These are phyloP conservation scores for Anarsia innoxiella DNA, from an alignment of 2,888 invertebrate species.

Conservation along the genomic window DNA sequence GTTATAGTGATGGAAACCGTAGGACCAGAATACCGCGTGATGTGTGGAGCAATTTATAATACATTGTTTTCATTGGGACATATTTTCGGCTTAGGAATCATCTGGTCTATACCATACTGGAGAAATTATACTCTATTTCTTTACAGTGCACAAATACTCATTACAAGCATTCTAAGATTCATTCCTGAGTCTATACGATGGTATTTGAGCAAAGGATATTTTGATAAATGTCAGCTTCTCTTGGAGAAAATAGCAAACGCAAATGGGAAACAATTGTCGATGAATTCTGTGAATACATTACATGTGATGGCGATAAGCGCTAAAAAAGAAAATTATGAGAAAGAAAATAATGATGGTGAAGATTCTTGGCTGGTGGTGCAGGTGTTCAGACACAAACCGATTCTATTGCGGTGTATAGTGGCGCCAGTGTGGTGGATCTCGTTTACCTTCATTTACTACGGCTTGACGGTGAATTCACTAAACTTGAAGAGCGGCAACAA, in stretches of 20 bases:
- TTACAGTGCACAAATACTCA: conserved; percentile 58
- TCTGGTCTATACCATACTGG: conserved; percentile 82
- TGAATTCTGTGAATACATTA: conserved; percentile 37
- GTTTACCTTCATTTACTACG: conserved; percentile 86
- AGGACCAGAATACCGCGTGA: conserved; percentile 80
- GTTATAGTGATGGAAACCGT: conserved; percentile 82
- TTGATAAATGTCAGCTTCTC: conserved; percentile 77
- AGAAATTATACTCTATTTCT: conserved; percentile 76
- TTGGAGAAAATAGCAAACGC: conserved; percentile 76
- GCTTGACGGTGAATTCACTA: conserved; percentile 84
- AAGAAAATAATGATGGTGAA: conserved; percentile 38
- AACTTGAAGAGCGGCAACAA: conserved; percentile 80
- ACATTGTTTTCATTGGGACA: conserved; percentile 82
- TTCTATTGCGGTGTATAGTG: conserved; percentile 57
- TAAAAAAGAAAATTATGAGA: conserved; percentile 27
- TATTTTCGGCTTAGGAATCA: conserved; percentile 76
- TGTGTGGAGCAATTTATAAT: conserved; percentile 80
- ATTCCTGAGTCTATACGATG: conserved; percentile 81
- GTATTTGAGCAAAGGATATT: conserved; percentile 80
- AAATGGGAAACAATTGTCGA: conserved; percentile 61
- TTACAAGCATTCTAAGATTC: conserved; percentile 75
- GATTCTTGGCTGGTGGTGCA: conserved; percentile 27
- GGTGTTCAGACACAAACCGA: conserved; percentile 51
- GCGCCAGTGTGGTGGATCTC: conserved; percentile 87
- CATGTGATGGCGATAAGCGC: conserved; percentile 27